Percentiles rank a stretch among this genome's conserved stretches.
phyloP scores from a whole-genome alignment of 2,888 invertebrate species.

The Drosophila paranaensis region DNA sequence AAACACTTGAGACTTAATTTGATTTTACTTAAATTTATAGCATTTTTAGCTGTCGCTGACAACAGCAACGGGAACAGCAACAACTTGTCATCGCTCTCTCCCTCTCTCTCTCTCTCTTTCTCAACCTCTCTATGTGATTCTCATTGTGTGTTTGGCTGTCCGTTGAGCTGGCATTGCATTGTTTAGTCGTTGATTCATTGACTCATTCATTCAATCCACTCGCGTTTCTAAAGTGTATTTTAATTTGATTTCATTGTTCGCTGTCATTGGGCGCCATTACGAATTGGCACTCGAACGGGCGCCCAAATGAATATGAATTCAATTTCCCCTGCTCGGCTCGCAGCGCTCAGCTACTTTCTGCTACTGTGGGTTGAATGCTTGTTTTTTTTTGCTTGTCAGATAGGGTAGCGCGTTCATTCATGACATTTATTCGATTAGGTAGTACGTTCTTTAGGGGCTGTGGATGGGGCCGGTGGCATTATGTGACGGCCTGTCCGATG shows the following conservation, averaged over 20 bases:
- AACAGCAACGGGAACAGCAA: slow-evolving; percentile 1
- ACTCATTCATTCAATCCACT: slow-evolving; percentile 58
- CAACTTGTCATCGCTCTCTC: neutral
- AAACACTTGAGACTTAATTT: slow-evolving; percentile 57
- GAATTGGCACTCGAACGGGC: slow-evolving; percentile 52
- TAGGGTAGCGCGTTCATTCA: slow-evolving; percentile 44
- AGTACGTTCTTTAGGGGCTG: slow-evolving; percentile 21
- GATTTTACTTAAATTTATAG: slow-evolving; percentile 49
- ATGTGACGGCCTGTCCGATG: slow-evolving; percentile 33
- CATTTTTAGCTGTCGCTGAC: slow-evolving; percentile 25
- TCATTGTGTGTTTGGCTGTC: slow-evolving; percentile 9
- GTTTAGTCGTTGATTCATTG: slow-evolving; percentile 79
- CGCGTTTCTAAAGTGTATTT: slow-evolving; percentile 74
- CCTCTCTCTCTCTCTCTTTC: neutral
- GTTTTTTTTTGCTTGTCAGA: slow-evolving; percentile 14
- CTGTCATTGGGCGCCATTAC: slow-evolving; percentile 54
- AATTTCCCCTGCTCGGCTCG: slow-evolving; percentile 24
- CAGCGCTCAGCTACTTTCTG: slow-evolving; percentile 12
- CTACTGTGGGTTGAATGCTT: neutral
- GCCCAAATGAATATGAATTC: slow-evolving; percentile 77
- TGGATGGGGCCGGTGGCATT: slow-evolving; percentile 8
- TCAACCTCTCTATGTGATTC: neutral
- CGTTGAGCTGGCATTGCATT: slow-evolving; percentile 53
- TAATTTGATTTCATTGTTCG: slow-evolving; percentile 79
- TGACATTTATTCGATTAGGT: slow-evolving; percentile 77